Evolutionary conservation across 2,888 invertebrate species (phyloP).

Genomic region (Pandemis heparana): DNA sequence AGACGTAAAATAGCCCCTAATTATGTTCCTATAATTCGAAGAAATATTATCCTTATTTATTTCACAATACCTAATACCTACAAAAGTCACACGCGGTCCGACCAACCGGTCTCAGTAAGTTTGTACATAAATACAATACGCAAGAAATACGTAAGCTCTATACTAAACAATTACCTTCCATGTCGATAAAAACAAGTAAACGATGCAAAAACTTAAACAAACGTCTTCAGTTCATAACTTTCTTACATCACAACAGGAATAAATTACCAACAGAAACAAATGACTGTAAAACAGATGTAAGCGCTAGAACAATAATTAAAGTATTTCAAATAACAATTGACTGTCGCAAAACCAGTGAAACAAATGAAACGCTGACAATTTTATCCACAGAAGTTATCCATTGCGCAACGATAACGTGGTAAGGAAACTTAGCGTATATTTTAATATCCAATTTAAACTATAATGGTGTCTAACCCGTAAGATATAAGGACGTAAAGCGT

Average conservation of each 20-base stretch:
- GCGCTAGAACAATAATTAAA: constrained; percentile 4
- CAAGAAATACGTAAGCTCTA: not conserved
- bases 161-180: not conserved
- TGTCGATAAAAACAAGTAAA: not conserved
- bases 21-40: no score
- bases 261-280: not conserved
- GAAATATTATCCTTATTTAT: no score
- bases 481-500: constrained; percentile 16
- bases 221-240: not conserved
- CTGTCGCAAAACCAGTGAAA: constrained; percentile 17
- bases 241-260: not conserved
- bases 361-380: constrained; percentile 17
- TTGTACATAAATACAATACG: not conserved
- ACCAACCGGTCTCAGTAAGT: no score
- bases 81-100: no score
- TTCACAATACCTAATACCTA: no score
- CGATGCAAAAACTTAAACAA: not conserved
- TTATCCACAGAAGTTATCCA: constrained; percentile 28
- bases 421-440: constrained; percentile 21
- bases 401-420: constrained; percentile 62
- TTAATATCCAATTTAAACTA: constrained; percentile 48
- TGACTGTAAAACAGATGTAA: not conserved
- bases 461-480: constrained; percentile 40
- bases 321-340: not conserved
- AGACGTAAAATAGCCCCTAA: no score